Evolutionary conservation across 2,113 vertebrate species (phyloP), one percentile per base, ranked within the genome.

Genomic region (Platichthys flesus): DNA sequence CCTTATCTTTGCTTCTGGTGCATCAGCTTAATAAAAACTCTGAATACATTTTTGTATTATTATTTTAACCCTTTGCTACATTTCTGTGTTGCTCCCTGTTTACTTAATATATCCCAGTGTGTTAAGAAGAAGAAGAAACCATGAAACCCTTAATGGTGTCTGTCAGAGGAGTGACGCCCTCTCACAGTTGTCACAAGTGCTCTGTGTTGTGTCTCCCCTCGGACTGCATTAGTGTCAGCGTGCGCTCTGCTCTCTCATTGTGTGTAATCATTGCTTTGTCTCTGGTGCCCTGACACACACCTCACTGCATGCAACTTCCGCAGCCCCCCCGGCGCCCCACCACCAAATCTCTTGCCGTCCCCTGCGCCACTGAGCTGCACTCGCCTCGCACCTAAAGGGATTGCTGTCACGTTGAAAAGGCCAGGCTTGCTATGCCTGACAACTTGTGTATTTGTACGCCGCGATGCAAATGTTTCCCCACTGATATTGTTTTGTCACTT

Each of bases 201-300:
- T 93, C 90, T 78, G 91, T 90, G 82, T 89, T 70, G 83, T 88
- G 86, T 90, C 91, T 93, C 91, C 92, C 93, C 81, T 89, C 49
- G 74, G 91, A 92, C 85, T 88, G 87, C 90, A 93, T 93, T 93
- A 92, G 88, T 90, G 90, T 93, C 92, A 92, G 84, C 82, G 6
- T 79, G 83, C 65, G 73, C 87, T 92, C 85, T 79, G 75, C 86
- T 92, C 80, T 67, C 80, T 85, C 91, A 90, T 93, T 92, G 89
- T 94, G 90, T 92, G 89, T 90, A 90, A 91, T 92, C 90, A 89
- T 90, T 82, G 87, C 90, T 92, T 92, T 91, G 90, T 92, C 89
- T 92, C 89, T 80, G 67, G 84, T 82, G 88, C 89, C 84, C 87
- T 88, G 92, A 91, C 90, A 93, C 90, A 94, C 91, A 92, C 91